Percentiles rank a stretch among this genome's conserved stretches.
phyloP scores from a whole-genome alignment of 2,113 vertebrate genomes.

The Casuarius casuarius region DNA sequence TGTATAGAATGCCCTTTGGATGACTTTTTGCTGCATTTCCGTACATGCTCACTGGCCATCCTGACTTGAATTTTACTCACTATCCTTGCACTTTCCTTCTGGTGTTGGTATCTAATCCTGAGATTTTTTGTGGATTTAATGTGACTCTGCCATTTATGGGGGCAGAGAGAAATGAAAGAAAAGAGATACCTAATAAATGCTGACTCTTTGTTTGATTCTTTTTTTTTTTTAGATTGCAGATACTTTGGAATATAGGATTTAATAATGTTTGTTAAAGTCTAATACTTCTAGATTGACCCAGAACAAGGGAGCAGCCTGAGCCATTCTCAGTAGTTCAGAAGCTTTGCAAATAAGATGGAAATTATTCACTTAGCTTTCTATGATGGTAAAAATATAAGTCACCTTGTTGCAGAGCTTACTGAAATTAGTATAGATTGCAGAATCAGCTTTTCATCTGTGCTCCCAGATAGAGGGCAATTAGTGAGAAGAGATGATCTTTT shows the following conservation, averaged over 20 bases:
- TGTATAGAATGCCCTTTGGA: not conserved
- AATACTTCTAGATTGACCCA: not conserved
- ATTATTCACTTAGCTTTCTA: conserved; percentile 18
- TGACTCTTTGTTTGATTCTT: not conserved
- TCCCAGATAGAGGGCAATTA: not conserved
- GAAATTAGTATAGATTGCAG: not conserved
- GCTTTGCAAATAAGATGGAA: conserved; percentile 23
- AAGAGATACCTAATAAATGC: no score
- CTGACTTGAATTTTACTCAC: not conserved
- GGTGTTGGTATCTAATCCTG: not conserved
- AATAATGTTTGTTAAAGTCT: not conserved
- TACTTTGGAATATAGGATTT: not conserved
- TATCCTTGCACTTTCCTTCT: not conserved
- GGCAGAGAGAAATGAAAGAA: not conserved
- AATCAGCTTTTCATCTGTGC: not conserved
- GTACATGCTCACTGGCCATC: not conserved
- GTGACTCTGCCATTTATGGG: not conserved
- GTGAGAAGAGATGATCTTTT: not conserved
- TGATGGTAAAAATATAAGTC: not conserved
- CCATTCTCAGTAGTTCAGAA: not conserved
- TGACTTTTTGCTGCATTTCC: conserved; percentile 14
- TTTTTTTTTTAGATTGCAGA: not conserved
- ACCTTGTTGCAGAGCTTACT: not conserved
- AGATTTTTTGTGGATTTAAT: not conserved
- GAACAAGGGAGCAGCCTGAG: not conserved